phyloP scores from a whole-genome alignment of 2,113 vertebrate species.

The Amphilophus citrinellus region DNA sequence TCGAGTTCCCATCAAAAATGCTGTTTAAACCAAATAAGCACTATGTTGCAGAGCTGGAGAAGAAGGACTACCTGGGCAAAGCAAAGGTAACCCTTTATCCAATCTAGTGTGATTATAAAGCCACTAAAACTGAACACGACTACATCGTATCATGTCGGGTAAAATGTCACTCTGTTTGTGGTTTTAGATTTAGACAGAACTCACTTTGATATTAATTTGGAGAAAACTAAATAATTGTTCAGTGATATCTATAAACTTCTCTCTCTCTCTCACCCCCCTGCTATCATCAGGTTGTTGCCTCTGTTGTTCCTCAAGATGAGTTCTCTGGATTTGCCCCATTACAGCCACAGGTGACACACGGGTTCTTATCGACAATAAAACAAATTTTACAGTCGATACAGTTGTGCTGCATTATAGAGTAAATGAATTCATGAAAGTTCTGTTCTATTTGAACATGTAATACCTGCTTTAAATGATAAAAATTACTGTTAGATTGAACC shows the following conservation, averaged over 20 bases:
- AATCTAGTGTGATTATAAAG: neutral
- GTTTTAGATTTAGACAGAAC: neutral
- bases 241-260: neutral
- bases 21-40: conserved; percentile 93
- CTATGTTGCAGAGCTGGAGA: conserved; percentile 95
- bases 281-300: conserved; percentile 89
- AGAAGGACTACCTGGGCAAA: conserved; percentile 97
- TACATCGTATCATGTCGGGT: neutral
- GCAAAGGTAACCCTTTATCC: conserved; percentile 83
- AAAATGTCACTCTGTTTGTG: neutral
- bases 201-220: neutral
- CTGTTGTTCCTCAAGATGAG: conserved; percentile 89
- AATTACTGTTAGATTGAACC: neutral
- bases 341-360: conserved; percentile 88
- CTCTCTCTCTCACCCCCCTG: neutral
- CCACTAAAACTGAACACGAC: neutral
- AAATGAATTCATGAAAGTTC: too few species aligned
- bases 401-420: too few species aligned
- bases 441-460: too few species aligned
- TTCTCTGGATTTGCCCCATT: conserved; percentile 96
- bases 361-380: neutral
- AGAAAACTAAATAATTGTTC: neutral
- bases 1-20: conserved; percentile 83
- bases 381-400: neutral
- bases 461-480: too few species aligned